phyloP scores from a whole-genome alignment of 1,140 invertebrate genomes.

The Cydia amplana region DNA sequence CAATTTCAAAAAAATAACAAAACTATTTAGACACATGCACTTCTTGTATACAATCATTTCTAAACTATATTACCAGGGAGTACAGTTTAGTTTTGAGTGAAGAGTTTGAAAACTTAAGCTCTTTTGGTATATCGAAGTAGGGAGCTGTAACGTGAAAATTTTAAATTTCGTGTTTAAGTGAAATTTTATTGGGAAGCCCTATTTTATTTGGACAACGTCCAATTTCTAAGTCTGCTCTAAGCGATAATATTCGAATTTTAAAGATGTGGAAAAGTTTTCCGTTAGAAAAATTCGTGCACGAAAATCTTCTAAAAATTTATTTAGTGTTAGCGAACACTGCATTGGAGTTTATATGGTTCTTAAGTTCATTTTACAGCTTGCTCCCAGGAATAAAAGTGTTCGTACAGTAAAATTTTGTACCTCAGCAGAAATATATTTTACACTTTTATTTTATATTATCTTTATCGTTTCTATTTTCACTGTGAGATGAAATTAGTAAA shows the following conservation, averaged over 20 bases:
- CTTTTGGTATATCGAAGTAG: slow-evolving; percentile 39
- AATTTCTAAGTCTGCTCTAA: slow-evolving; percentile 38
- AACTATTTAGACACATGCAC: slow-evolving; percentile 35
- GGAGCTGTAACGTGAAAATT: slow-evolving; percentile 66
- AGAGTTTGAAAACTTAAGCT: slow-evolving; percentile 17
- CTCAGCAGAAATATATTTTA: neutral
- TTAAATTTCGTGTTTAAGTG: slow-evolving; percentile 76
- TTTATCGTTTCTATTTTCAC: neutral
- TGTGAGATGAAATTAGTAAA: too few species aligned
- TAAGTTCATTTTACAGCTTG: slow-evolving; percentile 2
- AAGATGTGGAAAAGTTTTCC: slow-evolving; percentile 17
- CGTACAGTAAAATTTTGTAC: neutral
- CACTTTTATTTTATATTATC: neutral
- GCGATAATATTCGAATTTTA: slow-evolving; percentile 32
- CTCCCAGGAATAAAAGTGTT: neutral
- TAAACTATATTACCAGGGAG: slow-evolving; percentile 36
- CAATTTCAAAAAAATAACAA: slow-evolving; percentile 58
- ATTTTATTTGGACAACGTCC: slow-evolving; percentile 64
- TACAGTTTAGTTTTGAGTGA: slow-evolving; percentile 34
- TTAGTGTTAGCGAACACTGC: slow-evolving; percentile 28
- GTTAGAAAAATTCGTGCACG: neutral
- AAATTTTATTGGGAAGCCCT: slow-evolving; percentile 71
- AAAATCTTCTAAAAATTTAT: slow-evolving; percentile 39
- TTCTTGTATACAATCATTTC: slow-evolving; percentile 33
- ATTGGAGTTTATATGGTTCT: slow-evolving; percentile 21